Base-by-base conservation (phyloP, 2,113 vertebrate species). In the Fulmarus glacialis region DNA sequence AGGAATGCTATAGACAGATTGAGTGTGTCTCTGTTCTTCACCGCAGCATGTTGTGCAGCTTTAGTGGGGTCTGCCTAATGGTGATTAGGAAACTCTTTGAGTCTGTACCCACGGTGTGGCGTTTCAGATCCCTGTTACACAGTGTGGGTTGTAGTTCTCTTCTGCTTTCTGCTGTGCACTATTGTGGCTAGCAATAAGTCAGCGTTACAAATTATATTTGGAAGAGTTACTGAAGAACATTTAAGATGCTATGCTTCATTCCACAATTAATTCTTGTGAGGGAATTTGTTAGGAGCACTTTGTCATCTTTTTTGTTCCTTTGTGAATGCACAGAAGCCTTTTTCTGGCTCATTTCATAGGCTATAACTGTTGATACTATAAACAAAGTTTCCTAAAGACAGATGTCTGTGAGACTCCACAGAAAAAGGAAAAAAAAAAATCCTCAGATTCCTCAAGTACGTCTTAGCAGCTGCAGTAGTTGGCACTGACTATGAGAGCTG, bases 371-470 rank as follows among this genome's bases (percentile, higher is more conserved):
- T 93, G 78, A 87, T 68, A 55, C 40, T 94, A 72, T 62, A 83
- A 96, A 94, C 22, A 86, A 96, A 77, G 42, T 95, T 91, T 92
- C 95, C 84, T 93, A 82, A 97, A 94, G 85, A 93, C 75, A 96
- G 30, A 79, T 87, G 42, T 94, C 52, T 67, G 84, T 53, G 74
- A 67, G 63, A 56, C 88, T 74, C 87, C 88, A 80, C 78, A 68
- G 56, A 88, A 89, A 92, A 85, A 40, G n/a, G n/a, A 15, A 40
- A 86, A 82, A 88, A 42, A 60, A 23, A 58, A 53, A 4, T 26
- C 23, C 40, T 66, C 29, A 40, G 36, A 93, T 91, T 77, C 77
- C 66, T 87, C 38, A 92, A 89, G 68, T 64, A 66, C 3, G 4
- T 79, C 81, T 95, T 79, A 89, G 55, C 88, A 97, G 85, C 93